Conservation (phyloP, 2,113 vertebrate species). For the Callocephalon fimbriatum region DNA sequence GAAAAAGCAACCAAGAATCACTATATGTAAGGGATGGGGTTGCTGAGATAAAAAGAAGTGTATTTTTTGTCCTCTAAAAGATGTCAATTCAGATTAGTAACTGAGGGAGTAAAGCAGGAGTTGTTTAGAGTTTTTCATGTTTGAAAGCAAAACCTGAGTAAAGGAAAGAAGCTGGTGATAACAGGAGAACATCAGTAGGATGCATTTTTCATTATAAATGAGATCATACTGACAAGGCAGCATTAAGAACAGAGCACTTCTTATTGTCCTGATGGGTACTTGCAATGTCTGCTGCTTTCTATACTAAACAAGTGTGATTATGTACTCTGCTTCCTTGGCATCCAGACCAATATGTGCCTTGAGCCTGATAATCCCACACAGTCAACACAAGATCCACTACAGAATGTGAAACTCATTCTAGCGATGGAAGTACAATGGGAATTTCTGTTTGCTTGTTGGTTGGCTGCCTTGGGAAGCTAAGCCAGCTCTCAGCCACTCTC, state of each 20-base stretch:
- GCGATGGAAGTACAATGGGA: background rate
- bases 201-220: background rate
- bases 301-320: background rate
- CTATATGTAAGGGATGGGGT: background rate
- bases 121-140: background rate
- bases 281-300: background rate
- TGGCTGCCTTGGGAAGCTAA: background rate
- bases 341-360: background rate
- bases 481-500: background rate
- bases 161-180: background rate
- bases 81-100: background rate
- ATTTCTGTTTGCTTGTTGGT: background rate
- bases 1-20: background rate
- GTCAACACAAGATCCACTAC: background rate
- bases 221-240: background rate
- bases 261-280: background rate
- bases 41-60: background rate
- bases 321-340: background rate
- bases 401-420: constrained; percentile 3
- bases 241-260: background rate
- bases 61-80: background rate
- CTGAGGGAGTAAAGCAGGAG: background rate
- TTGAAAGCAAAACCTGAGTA: background rate
- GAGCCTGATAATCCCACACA: background rate
- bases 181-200: background rate